Evolutionary conservation across 2,888 invertebrate genomes (phyloP), one percentile per base, ranked within the genome.

Genomic region (Agrotis segetum): DNA sequence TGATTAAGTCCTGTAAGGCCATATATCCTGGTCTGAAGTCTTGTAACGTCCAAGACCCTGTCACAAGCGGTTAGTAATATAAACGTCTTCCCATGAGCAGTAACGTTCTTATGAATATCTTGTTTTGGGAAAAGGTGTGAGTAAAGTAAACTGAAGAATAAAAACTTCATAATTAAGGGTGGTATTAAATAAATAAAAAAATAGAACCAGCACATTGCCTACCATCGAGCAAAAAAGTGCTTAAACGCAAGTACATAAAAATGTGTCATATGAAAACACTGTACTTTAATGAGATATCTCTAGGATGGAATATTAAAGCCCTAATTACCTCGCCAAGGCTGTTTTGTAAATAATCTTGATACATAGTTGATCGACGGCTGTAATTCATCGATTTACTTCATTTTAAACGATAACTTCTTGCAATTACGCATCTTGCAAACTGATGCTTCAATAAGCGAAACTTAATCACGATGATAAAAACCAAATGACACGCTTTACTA

Each of bases 391-490:
- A 71, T 76, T 71, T 69, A 81, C 61, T 47, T 58, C 1, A 58
- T 81, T 71, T 66, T 85, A 79, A 81, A 74, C 74, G 72, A 78
- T 84, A 84, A 84, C 81, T 85, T 85, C 77, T 77, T 75, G 68
- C 86, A 87, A 88, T 89, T 87, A 88, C 87, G 67, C 70, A 53
- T 50, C 73, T 88, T 86, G 84, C 85, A 86, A 87, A 86, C 79
- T 88, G 89, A 89, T 89, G 85, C 88, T 89, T 88, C 89, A 90
- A 90, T 91, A 90, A 88, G 85, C 85, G 79, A 88, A 88, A 88
- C 87, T 88, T 90, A 90, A 88, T 89, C 86, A 88, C 84, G 85
- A 83, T 85, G 85, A 89, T 91, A 89, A 91, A 90, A 90, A 89
- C 88, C 85, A 88, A 91, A 91, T 91, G 91, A 91, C 91, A 91